These are phyloP conservation scores for Eucidaris tribuloides DNA, from an alignment of 35 echinoderm and acorn worm species.

Conservation along the genomic window DNA sequence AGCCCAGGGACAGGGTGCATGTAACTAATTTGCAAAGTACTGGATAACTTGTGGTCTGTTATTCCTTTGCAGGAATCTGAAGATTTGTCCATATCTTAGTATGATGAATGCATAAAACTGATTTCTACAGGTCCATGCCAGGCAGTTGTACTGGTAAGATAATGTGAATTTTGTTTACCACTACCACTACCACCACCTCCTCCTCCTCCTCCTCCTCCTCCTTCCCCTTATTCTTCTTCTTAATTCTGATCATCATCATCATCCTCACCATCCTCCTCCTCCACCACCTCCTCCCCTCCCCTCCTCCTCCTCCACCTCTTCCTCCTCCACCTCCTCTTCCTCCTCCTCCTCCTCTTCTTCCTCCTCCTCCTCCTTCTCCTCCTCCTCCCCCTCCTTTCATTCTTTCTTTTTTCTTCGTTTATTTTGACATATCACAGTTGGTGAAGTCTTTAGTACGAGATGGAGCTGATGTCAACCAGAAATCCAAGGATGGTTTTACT, in stretches of 20 bases:
- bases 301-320: background rate
- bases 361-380: background rate
- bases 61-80: background rate
- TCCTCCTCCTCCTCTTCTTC: background rate
- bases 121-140: background rate
- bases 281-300: background rate
- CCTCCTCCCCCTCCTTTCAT: background rate
- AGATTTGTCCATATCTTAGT: background rate
- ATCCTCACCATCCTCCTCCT: background rate
- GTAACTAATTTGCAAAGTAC: no score
- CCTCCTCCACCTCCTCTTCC: background rate
- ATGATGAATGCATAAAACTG: background rate
- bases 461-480: conserved; percentile 70
- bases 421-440: conserved; percentile 37
- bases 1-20: no score
- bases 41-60: background rate
- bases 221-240: no score
- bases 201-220: background rate
- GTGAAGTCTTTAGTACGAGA: conserved; percentile 43
- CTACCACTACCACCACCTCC: background rate
- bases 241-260: no score
- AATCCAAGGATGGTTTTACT: conserved; percentile 78
- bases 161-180: background rate
- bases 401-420: background rate
- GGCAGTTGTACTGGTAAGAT: background rate